Percentiles rank a stretch among this genome's conserved stretches.
phyloP scores from a whole-genome alignment of 2,113 vertebrate genomes.

The Cnemophilus loriae region DNA sequence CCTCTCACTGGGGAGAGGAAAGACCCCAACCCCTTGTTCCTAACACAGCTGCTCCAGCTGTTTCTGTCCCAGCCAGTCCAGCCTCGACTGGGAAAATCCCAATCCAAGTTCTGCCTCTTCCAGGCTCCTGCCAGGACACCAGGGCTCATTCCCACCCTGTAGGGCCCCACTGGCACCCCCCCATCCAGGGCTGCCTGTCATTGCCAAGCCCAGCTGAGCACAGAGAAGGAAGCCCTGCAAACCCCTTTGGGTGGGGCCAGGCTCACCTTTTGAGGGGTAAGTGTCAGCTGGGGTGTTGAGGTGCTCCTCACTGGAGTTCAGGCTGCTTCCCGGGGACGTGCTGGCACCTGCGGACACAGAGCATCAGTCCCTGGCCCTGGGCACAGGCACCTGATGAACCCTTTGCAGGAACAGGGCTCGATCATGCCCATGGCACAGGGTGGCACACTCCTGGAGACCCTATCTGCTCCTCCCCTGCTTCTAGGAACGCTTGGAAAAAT shows the following conservation, averaged over 20 bases:
- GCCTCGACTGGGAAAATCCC: background rate
- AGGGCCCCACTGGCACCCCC: accelerated
- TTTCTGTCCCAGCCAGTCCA: background rate
- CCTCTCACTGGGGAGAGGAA: background rate
- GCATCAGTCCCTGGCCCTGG: background rate
- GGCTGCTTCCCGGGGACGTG: constrained; percentile 25
- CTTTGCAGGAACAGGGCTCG: accelerated
- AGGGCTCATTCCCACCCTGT: background rate
- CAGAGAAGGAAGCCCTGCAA: background rate
- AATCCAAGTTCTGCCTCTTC: background rate
- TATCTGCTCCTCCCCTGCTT: background rate
- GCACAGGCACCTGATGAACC: background rate
- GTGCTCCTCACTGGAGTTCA: constrained; percentile 58
- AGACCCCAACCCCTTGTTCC: background rate
- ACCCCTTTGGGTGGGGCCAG: background rate
- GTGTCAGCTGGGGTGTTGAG: background rate
- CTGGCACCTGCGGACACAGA: background rate
- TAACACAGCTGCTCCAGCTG: background rate
- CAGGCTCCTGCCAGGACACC: background rate
- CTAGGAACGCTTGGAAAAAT: background rate
- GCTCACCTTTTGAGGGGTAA: constrained; percentile 26
- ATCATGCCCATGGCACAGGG: accelerated
- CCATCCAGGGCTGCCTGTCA: background rate
- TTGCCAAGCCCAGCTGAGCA: background rate
- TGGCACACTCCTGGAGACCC: background rate